A percentile compares a stretch with the other conserved stretches of the same genome.
Evolutionary conservation across 2,888 invertebrate species (phyloP).

Genomic region (Schrankia costaestrigalis): DNA sequence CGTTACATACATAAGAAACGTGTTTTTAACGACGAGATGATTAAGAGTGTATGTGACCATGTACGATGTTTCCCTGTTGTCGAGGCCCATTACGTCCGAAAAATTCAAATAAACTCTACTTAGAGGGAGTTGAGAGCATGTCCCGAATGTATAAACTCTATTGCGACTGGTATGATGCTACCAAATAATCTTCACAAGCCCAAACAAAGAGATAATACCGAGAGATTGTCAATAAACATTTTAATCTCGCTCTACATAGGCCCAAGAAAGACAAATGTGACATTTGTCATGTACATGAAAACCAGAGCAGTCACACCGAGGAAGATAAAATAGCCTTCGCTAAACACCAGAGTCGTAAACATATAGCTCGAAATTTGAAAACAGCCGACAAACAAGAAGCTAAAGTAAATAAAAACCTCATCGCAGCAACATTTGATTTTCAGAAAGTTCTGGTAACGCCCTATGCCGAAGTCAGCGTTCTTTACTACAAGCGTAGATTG

Average conservation of each 20-base stretch:
- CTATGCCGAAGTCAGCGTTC: background rate
- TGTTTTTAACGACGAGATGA: constrained; percentile 6
- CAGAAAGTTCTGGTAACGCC: constrained; percentile 1
- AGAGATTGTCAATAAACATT: constrained; percentile 2
- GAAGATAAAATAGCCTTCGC: background rate
- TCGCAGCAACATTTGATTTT: constrained; percentile 1
- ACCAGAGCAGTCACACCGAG: background rate
- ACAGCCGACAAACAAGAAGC: background rate
- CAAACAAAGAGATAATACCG: background rate
- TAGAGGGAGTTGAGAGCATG: constrained; percentile 14
- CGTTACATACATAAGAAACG: constrained; percentile 6
- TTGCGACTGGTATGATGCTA: constrained; percentile 10
- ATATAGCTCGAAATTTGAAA: background rate
- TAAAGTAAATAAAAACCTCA: background rate
- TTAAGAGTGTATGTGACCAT: constrained; percentile 17
- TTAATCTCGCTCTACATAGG: background rate
- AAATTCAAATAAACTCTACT: constrained; percentile 13
- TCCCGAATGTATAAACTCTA: constrained; percentile 12
- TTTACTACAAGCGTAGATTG: constrained; percentile 6
- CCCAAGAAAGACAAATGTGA: background rate
- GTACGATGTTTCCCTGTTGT: constrained; percentile 10
- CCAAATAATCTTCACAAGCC: constrained; percentile 4
- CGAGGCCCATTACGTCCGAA: constrained; percentile 16
- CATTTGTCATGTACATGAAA: background rate
- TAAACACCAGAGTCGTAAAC: background rate